Conservation (phyloP, 30 jellyfish, hydroid and myxozoan genomes). For the Hydra vulgaris region DNA sequence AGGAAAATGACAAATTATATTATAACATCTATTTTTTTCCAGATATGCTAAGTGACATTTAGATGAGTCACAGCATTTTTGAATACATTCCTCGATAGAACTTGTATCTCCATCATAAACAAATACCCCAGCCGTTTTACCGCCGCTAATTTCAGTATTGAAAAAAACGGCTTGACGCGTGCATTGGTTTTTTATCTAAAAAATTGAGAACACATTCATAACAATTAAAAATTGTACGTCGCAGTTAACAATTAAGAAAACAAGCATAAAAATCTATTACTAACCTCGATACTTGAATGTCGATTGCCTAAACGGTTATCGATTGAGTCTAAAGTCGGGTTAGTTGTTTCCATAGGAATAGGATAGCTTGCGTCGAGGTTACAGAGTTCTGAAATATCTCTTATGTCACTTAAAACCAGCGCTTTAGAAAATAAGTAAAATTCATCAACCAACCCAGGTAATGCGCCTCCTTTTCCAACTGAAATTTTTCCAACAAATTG, state of each 20-base stretch:
- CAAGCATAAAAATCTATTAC: too few species aligned
- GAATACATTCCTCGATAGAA: conserved; percentile 72
- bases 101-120: conserved; percentile 68
- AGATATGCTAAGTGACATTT: conserved; percentile 84
- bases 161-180: conserved; percentile 51
- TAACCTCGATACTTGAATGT: conserved; percentile 52
- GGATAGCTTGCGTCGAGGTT: conserved; percentile 64
- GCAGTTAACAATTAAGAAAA: too few species aligned
- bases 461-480: conserved; percentile 80
- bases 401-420: conserved; percentile 48
- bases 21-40: conserved; percentile 64
- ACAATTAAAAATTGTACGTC: too few species aligned
- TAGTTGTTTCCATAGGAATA: conserved; percentile 90
- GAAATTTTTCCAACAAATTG: conserved; percentile 82
- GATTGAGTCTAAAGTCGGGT: conserved; percentile 52
- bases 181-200: conserved; percentile 40
- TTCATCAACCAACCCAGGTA: conserved; percentile 96
- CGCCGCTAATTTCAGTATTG: conserved; percentile 83
- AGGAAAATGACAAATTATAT: conserved; percentile 91
- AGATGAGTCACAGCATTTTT: conserved; percentile 64
- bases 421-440: conserved; percentile 74
- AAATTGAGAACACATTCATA: too few species aligned
- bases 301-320: conserved; percentile 66
- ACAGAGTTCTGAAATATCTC: conserved; percentile 83
- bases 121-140: conserved; percentile 88